Evolutionary conservation across 2,113 vertebrate species (phyloP).

Genomic region (Falco punctatus): DNA sequence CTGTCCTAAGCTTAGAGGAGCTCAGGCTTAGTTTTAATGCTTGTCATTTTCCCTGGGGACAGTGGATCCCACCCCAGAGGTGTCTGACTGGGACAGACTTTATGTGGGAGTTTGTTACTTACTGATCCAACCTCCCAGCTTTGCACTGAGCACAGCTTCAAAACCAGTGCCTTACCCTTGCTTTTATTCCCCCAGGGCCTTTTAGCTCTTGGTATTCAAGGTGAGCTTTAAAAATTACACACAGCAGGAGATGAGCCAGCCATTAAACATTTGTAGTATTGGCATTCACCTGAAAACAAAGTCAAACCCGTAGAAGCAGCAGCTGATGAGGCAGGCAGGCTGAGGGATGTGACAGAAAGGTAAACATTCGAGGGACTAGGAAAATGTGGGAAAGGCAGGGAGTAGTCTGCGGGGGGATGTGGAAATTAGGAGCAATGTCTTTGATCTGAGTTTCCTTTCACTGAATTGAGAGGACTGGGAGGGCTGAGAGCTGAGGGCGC

Average conservation of each 20-base stretch:
- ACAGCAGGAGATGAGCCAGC: background rate
- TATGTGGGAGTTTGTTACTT: background rate
- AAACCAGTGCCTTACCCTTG: background rate
- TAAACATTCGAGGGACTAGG: background rate
- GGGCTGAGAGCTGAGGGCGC: background rate
- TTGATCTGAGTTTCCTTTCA: background rate
- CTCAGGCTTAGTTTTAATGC: background rate
- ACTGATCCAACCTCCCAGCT: too few relatives aligned
- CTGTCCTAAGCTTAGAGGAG: background rate
- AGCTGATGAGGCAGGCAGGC: background rate
- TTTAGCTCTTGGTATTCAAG: background rate
- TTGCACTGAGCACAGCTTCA: background rate
- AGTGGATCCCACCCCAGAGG: background rate
- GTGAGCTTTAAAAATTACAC: background rate
- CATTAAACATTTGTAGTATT: too few relatives aligned
- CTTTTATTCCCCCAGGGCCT: background rate
- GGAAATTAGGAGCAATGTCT: rapidly evolving
- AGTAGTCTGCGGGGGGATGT: rapidly evolving
- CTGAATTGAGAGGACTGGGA: background rate
- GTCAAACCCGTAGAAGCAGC: background rate
- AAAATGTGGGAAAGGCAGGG: background rate
- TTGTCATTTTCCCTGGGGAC: background rate
- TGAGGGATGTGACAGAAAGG: background rate
- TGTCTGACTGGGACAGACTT: background rate
- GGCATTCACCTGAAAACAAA: background rate